Conservation (phyloP, 2,797 vertebrate genomes). For the Remorina albescens region DNA sequence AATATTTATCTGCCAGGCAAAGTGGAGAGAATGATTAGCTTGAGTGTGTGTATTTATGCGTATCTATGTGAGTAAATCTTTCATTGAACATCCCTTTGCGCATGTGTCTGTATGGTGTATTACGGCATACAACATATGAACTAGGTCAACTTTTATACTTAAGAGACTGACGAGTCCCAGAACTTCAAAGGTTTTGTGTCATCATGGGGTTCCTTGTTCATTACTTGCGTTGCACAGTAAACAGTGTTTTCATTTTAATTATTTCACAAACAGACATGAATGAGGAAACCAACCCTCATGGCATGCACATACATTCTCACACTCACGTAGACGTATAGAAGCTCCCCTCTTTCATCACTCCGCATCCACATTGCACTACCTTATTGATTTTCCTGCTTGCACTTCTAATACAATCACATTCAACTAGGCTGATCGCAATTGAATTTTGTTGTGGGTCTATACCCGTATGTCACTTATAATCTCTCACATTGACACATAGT, state of each 20-base stretch:
- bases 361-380: conserved; percentile 43
- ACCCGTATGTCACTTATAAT: conserved; percentile 59
- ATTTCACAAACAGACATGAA: conserved; percentile 22
- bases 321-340: conserved; percentile 11
- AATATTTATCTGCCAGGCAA: conserved; percentile 80
- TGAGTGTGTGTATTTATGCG: conserved; percentile 11
- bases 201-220: conserved; percentile 31
- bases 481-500: conserved; percentile 27
- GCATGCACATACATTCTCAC: conserved; percentile 9
- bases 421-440: conserved; percentile 71
- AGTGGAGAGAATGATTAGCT: conserved; percentile 76
- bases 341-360: conserved; percentile 36
- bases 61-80: conserved; percentile 16
- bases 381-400: conserved; percentile 74
- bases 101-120: conserved; percentile 31
- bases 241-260: conserved; percentile 37
- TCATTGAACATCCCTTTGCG: conserved; percentile 40
- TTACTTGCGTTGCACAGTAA: conserved; percentile 13
- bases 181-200: conserved; percentile 67
- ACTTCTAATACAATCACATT: conserved; percentile 76
- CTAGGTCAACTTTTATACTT: conserved; percentile 73
- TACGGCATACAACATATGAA: conserved; percentile 59
- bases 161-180: conserved; percentile 51
- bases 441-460: conserved; percentile 60
- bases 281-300: background rate